Base-by-base conservation (phyloP, 2,113 vertebrate genomes). In the Patagioenas fasciata region DNA sequence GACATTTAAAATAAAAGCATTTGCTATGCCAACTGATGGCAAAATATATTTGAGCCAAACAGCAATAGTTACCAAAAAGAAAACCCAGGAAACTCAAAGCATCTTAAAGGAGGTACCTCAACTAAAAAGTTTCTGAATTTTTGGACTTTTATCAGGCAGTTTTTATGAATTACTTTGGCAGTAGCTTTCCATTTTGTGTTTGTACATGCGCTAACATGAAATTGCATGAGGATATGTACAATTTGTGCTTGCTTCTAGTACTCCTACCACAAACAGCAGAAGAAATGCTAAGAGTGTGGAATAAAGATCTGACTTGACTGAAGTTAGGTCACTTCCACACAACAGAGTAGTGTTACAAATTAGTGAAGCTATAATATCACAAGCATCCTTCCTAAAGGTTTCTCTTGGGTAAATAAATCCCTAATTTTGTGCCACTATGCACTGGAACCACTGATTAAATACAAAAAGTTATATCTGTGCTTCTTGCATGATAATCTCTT, bases 1-100 rank as follows among this genome's bases (percentile, higher is more conserved):
- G 90, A 16, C 24, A 85, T 58, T 74, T 75, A 88, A 81, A 95
- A 86, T 50, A 24, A 74, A 94, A 97, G 75, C 79, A 78, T 15
- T 36, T 62, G 50, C 26, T 54, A 44, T 38, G 70, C 66, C 75
- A 82, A 86, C n/a, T 18, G 58, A 48, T 74, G 81, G 47, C 50
- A 96, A 96, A 94, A 70, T 21, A 57, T 5, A 9, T 34, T 29
- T 69, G 40, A 26, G 21, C 36, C 42, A 44, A 89, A 79, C 13
- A 85, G 61, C 47, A 80, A 13, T 25, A 73, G 67, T 72, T 72
- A 91, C 36, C 75, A 94, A 84, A 94, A 51, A 71, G 23, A 50
- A 91, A 85, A 23, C 16, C 5, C 36, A 77, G 74, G 60, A 67
- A 91, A 71, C n/a, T 88, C 25, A 60, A 60, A 53, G 25, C 32